These are phyloP conservation scores for Sceliomorpha sp. DNA, from an alignment of 2,888 invertebrate species.

Conservation along the genomic window DNA sequence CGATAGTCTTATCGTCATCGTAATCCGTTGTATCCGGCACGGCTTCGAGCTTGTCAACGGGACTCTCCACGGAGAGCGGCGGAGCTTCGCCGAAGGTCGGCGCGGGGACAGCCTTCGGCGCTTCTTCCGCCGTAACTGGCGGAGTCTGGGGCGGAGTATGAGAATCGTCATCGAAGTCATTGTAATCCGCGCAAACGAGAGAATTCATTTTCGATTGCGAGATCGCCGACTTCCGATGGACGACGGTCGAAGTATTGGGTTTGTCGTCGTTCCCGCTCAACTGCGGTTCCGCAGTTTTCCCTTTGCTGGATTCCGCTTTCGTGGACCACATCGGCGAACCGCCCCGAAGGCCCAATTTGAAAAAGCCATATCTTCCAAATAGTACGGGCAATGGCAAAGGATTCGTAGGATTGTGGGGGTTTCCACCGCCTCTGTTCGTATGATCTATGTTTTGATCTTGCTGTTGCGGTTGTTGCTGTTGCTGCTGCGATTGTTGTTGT, in stretches of 20 bases:
- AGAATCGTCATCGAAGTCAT: constrained; percentile 84
- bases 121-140: constrained; percentile 67
- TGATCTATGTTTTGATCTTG: constrained; percentile 69
- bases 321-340: constrained; percentile 86
- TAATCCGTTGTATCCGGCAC: constrained; percentile 83
- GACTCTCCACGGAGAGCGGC: constrained; percentile 71
- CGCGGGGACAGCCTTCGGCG: constrained; percentile 59
- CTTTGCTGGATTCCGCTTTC: constrained; percentile 79
- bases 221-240: constrained; percentile 72
- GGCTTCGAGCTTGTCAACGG: constrained; percentile 80
- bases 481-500: too few species aligned
- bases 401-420: constrained; percentile 83
- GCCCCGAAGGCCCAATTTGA: constrained; percentile 84
- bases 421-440: constrained; percentile 79
- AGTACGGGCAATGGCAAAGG: constrained; percentile 83
- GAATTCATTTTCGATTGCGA: constrained; percentile 81
- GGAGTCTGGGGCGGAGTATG: constrained; percentile 83
- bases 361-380: constrained; percentile 83
- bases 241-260: constrained; percentile 77
- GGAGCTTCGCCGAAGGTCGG: constrained; percentile 63
- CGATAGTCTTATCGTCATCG: constrained; percentile 83
- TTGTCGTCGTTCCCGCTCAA: constrained; percentile 80
- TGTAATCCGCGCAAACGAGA: constrained; percentile 83
- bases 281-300: constrained; percentile 76
- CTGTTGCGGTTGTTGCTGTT: constrained; percentile 81